Conservation (phyloP, 37 sponge, comb jelly and placozoan species). For the Spongia lamella region DNA sequence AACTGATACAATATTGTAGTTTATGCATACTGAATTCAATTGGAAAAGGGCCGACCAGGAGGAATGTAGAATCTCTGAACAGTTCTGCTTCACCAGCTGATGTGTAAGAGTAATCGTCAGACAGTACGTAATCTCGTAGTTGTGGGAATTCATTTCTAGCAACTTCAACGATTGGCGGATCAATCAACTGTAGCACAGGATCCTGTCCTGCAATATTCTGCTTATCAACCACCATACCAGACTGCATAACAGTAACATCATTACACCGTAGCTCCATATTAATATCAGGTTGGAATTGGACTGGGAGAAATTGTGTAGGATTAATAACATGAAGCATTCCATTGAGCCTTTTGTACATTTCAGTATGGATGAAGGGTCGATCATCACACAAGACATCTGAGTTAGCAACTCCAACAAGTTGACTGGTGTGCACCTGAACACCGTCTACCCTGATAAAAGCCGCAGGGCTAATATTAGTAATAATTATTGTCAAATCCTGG, state of each 20-base stretch:
- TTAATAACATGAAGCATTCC: slow-evolving; percentile 29
- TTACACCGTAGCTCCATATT: slow-evolving; percentile 59
- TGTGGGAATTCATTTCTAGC: slow-evolving; percentile 67
- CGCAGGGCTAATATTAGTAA: slow-evolving; percentile 54
- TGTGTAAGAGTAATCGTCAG: background rate
- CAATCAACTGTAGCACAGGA: slow-evolving; percentile 20
- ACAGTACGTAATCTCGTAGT: slow-evolving; percentile 35
- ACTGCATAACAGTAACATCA: slow-evolving; percentile 42
- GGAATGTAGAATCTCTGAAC: slow-evolving; percentile 39
- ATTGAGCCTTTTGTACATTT: slow-evolving; percentile 32
- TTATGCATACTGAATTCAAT: slow-evolving; percentile 56
- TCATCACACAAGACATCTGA: background rate
- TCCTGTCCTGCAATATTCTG: background rate
- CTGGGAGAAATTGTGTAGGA: slow-evolving; percentile 73
- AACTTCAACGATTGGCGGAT: slow-evolving; percentile 51
- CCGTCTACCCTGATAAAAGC: background rate
- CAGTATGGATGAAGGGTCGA: slow-evolving; percentile 49
- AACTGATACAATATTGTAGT: background rate
- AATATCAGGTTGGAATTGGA: slow-evolving; percentile 34
- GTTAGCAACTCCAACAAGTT: background rate
- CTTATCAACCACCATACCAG: slow-evolving; percentile 59
- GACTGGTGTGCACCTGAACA: background rate
- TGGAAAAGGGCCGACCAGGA: slow-evolving; percentile 71
- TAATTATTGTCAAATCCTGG: slow-evolving; percentile 35
- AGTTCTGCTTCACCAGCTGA: slow-evolving; percentile 19